A percentile compares a stretch with the other conserved stretches of the same genome.
Evolutionary conservation across 2,888 invertebrate species (phyloP).

Genomic region (Drosophila anomelani): DNA sequence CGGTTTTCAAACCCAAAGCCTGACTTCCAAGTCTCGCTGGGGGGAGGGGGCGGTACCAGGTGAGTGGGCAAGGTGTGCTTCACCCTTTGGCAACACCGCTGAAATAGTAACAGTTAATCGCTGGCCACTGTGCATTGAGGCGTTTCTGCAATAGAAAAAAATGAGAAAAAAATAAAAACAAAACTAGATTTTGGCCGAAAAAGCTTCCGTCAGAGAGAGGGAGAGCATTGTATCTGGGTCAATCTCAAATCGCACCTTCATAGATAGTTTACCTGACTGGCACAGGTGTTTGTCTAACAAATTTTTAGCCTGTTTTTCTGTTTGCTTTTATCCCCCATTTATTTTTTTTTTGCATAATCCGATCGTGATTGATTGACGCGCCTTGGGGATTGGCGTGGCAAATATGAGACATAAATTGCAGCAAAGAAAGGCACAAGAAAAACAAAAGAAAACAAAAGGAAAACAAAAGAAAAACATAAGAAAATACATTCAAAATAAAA

Average conservation of each 20-base stretch:
- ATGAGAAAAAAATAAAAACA: neutral
- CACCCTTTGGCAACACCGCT: constrained; percentile 41
- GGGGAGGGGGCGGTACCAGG: constrained; percentile 17
- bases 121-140: constrained; percentile 56
- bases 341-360: constrained; percentile 62
- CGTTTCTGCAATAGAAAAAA: constrained; percentile 54
- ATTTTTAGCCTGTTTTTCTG: constrained; percentile 20
- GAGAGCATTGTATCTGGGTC: constrained; percentile 30
- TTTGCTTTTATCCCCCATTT: constrained; percentile 7
- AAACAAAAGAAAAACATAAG: neutral
- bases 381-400: constrained; percentile 44
- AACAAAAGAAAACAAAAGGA: neutral
- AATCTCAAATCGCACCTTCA: constrained; percentile 25
- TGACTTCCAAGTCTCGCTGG: neutral
- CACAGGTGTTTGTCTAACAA: constrained; percentile 41
- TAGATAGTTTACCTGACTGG: constrained; percentile 10
- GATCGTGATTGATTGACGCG: constrained; percentile 67
- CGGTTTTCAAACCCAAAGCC: constrained; percentile 7
- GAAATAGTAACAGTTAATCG: constrained; percentile 53
- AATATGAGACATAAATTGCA: constrained; percentile 47
- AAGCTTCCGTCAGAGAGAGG: constrained; percentile 15
- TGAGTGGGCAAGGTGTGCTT: constrained; percentile 36
- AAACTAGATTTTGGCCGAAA: constrained; percentile 38
- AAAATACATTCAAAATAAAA: neutral
- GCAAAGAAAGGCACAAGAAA: constrained; percentile 5